Evolutionary conservation across 2,888 invertebrate genomes (phyloP), one percentile per base, ranked within the genome.

Genomic region (Agrotis ipsilon): DNA sequence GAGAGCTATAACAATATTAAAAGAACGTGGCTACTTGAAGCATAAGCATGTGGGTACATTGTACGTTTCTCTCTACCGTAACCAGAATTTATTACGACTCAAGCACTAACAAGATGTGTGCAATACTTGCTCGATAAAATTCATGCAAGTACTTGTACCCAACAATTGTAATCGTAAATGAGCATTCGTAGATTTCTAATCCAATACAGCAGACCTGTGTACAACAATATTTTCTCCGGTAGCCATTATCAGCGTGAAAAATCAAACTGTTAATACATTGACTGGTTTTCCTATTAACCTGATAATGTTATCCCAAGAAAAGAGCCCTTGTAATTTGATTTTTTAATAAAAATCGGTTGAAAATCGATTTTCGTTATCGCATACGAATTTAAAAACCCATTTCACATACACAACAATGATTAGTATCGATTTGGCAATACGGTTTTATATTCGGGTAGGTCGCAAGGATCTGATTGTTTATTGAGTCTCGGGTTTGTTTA

Each of bases 401-500:
- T 79, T 80, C 81, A 70, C 80, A 62, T 72, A 75, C 69, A 52
- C 65, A 24, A 72, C 64, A 65, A 63, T 75, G 72, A 73, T 71
- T 61, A 70, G 57, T 67, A 78, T 68, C 65, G 69, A 78, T 80
- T 75, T 73, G 63, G 64, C 78, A 77, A 73, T 74, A 75, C n/a
- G 81, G 80, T 85, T 86, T 87, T 87, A 87, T 88, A 86, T 84
- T 78, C 72, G 73, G 83, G 80, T 85, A 85, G 80, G 81, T 83
- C 78, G 72, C 69, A 59, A 70, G 72, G 72, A 70, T 81, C 57
- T 85, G 86, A 86, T 86, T 86, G 86, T 87, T 86, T 88, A 88
- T 90, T 86, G 90, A 91, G 87, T 90, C 91, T 88, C 80, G 67
- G 88, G 86, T 87, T 86, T 94, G 94, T 95, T 94, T 92, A 89